These are phyloP conservation scores for Orchestes rusci DNA, from an alignment of 2,888 invertebrate genomes.

Conservation along the genomic window DNA sequence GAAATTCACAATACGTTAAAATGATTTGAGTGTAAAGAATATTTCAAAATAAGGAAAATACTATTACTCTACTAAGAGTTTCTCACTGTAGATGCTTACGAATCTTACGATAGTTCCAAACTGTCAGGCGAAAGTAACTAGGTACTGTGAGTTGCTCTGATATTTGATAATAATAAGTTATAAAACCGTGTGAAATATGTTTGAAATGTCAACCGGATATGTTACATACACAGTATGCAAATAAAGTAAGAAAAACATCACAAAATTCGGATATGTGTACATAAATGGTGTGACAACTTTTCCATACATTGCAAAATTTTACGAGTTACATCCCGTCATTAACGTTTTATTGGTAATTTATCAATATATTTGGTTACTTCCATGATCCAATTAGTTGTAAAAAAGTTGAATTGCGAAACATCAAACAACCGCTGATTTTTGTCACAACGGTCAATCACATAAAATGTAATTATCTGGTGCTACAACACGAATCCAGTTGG, in stretches of 20 bases:
- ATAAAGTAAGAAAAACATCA: constrained; percentile 18
- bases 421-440: not conserved
- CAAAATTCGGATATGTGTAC: constrained; percentile 22
- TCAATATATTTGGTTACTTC: constrained; percentile 18
- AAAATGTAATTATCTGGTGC: not conserved
- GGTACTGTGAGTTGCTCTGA: too few species aligned
- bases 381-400: constrained; percentile 11
- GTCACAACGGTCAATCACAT: not conserved
- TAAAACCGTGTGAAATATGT: too few species aligned
- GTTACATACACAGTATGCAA: constrained; percentile 7
- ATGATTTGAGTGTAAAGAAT: too few species aligned
- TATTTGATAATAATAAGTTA: too few species aligned
- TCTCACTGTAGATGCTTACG: too few species aligned
- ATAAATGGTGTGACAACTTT: constrained; percentile 19
- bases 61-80: too few species aligned
- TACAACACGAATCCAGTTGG: constrained; percentile 11
- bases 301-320: constrained; percentile 19
- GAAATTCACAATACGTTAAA: too few species aligned
- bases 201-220: constrained; percentile 14
- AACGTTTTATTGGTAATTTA: constrained; percentile 21
- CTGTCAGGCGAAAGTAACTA: too few species aligned
- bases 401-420: too few species aligned
- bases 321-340: constrained; percentile 22
- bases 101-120: too few species aligned
- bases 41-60: too few species aligned